Base-by-base conservation (phyloP, 2,797 vertebrate species). In the Micropoecilia bifurca region DNA sequence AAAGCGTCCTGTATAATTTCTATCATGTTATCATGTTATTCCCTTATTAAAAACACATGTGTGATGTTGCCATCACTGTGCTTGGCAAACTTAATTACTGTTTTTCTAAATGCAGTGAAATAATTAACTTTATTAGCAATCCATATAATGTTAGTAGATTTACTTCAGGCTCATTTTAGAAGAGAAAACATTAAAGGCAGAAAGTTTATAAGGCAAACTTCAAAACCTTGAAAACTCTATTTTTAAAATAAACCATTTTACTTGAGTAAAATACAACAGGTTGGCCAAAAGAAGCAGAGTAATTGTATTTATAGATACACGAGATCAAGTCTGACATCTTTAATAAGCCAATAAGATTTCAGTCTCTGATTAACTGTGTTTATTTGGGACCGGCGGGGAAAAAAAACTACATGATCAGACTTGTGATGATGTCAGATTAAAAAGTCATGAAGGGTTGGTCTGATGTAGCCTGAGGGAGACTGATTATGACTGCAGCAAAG, bases 181-280 rank as follows among this genome's bases (percentile, higher is more conserved):
- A 66, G 66, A 82, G 76, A 75, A 53, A 4, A 30, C 33, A 75
- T 74, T 25, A 41, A 63, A 82, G 87, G 87, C 88, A 80, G 72
- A 55, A 63, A 59, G 75, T 50, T 53, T 36, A 14, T 71, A 50
- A 45, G 75, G 77, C 80, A 80, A 73, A 39, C 16, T 48, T 84
- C 50, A 47, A 9, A 5, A 22, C 73, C 53, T 80, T 77, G 74
- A 83, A 79, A n/a, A 43, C 80, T 76, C 78, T 78, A 81, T 61
- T 41, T 41, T 41, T 41, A 6, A 41, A 41, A 53, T 30, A 83
- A 91, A 89, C 85, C 59, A 9, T 30, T 91, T 85, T 33, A 81
- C 75, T 80, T 83, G 14, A 74, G 18, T n/a, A 66, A 66, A 66
- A 66, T 66, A 20, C 18, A 22, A 66, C 18, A 66, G 61, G 9